Conservation (phyloP, 2,113 vertebrate genomes). For the Apteryx owenii region DNA sequence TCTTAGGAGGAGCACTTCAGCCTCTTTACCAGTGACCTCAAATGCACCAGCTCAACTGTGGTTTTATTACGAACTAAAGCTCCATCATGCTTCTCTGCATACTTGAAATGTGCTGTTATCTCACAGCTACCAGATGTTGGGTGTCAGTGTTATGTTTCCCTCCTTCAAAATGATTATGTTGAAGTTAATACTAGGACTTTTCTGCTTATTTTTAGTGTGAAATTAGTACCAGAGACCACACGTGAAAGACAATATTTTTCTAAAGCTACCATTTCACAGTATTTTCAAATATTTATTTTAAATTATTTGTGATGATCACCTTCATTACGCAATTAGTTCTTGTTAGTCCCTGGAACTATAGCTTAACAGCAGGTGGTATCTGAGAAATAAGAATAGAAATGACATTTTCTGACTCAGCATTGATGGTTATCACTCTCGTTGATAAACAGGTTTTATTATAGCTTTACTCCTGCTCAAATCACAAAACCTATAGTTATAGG, state of each 20-base stretch:
- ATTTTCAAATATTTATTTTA: neutral
- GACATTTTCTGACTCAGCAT: neutral
- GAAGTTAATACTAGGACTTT: neutral
- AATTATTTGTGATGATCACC: neutral
- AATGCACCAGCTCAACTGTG: neutral
- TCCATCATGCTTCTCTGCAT: accelerated
- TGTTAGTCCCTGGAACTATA: neutral
- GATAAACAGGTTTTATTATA: slow-evolving; percentile 25
- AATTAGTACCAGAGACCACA: neutral
- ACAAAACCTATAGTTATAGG: neutral
- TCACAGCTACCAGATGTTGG: neutral
- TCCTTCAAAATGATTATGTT: accelerated
- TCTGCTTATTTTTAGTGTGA: neutral
- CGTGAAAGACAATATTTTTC: neutral
- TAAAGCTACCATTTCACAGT: neutral
- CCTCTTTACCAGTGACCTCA: neutral
- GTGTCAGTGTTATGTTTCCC: neutral
- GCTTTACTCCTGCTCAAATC: neutral
- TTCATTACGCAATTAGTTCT: neutral
- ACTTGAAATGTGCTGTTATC: neutral
- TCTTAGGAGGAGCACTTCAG: neutral
- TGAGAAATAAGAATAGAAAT: slow-evolving; percentile 3
- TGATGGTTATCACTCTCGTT: neutral
- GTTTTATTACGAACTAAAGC: neutral
- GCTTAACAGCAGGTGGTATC: neutral